Percentiles rank a stretch among this genome's conserved stretches.
These are phyloP conservation scores for Tangara arthus DNA, from an alignment of 2,797 vertebrate species.

Conservation along the genomic window DNA sequence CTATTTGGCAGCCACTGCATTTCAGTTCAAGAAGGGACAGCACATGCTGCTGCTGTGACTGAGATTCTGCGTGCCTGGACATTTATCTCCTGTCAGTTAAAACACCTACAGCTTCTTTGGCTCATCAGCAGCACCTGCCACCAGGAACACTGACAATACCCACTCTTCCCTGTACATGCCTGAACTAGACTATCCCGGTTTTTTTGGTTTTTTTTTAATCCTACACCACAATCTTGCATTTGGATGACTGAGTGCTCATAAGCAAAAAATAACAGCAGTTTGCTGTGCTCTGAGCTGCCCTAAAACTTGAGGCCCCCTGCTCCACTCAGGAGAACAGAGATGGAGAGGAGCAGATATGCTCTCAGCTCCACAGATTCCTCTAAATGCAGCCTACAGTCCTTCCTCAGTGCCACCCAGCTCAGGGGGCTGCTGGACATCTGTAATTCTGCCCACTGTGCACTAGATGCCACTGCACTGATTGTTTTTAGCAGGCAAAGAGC, in stretches of 20 bases:
- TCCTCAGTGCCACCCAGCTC: neutral
- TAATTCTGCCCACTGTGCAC: constrained; percentile 10
- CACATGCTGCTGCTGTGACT: neutral
- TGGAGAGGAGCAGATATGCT: neutral
- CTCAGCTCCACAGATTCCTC: neutral
- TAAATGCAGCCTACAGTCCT: neutral
- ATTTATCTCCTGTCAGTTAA: neutral
- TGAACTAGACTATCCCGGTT: neutral
- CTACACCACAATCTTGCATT: neutral
- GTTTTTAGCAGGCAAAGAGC: neutral
- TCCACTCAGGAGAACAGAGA: neutral
- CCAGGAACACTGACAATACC: neutral
- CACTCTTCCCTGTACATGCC: neutral
- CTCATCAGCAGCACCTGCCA: neutral
- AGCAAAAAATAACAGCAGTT: neutral
- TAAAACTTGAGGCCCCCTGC: neutral
- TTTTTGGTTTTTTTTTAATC: neutral
- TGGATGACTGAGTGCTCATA: neutral
- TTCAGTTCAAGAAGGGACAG: neutral
- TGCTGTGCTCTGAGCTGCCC: neutral
- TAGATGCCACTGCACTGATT: constrained; percentile 35
- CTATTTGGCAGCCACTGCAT: neutral
- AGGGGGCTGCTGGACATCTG: neutral
- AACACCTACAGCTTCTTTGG: neutral
- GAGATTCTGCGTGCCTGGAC: neutral